These are phyloP conservation scores for Sebastes kiyomatsui DNA, from an alignment of 2,797 vertebrate genomes.

Conservation along the genomic window DNA sequence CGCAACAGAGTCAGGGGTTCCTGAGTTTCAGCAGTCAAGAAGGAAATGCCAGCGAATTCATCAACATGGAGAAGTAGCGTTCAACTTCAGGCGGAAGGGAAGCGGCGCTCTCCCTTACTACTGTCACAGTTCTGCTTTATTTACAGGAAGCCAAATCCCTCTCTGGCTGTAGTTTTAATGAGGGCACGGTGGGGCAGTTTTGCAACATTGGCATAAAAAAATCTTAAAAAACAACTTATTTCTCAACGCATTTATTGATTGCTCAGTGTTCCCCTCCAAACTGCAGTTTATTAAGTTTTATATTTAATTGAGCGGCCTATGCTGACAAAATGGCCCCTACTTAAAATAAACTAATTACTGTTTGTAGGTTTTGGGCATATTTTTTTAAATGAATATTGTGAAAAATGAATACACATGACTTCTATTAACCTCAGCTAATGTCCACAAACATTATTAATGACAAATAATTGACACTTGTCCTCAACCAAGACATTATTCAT, in stretches of 20 bases:
- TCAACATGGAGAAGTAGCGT: conserved; percentile 38
- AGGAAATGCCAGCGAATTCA: conserved; percentile 62
- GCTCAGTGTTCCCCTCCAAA: not conserved
- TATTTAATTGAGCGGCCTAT: not conserved
- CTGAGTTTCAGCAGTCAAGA: conserved; percentile 36
- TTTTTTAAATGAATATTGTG: not conserved
- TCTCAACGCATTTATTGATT: conserved; percentile 1
- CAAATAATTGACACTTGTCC: not conserved
- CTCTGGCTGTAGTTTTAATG: conserved; percentile 40
- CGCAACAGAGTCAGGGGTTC: conserved; percentile 28
- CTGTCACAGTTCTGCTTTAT: conserved; percentile 31
- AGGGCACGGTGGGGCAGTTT: not conserved
- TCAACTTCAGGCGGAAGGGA: conserved; percentile 15
- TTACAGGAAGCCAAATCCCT: conserved; percentile 37
- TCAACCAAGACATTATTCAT: not conserved
- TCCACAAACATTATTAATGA: not conserved
- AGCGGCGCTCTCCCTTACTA: not conserved
- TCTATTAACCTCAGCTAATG: not conserved
- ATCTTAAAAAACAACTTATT: not conserved
- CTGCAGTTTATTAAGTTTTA: not conserved
- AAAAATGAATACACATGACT: not conserved
- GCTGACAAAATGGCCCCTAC: not conserved
- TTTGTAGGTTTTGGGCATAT: not conserved
- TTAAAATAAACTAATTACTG: conserved; percentile 2
- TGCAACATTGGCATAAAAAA: not conserved